Percentiles rank a stretch among this genome's conserved stretches.
Conservation (phyloP, 2,888 invertebrate genomes). For the Lithophane leautieri region DNA sequence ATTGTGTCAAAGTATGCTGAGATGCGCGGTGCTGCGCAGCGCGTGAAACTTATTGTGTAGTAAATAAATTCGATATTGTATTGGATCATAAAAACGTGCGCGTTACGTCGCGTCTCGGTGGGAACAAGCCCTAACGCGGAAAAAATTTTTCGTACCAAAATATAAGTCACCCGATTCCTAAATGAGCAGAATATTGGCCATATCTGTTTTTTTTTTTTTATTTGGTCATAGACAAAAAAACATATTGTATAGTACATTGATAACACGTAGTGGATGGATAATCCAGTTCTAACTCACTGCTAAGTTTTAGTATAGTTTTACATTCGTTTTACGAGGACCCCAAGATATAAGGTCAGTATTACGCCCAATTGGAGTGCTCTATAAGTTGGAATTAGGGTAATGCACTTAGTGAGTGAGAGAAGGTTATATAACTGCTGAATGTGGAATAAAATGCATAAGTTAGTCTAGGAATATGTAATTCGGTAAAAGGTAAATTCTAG, state of each 20-base stretch:
- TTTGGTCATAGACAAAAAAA: neutral
- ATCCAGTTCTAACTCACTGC: conserved; percentile 8
- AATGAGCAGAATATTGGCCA: neutral
- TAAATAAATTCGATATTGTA: too few species aligned
- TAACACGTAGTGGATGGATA: neutral
- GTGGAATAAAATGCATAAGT: conserved; percentile 28
- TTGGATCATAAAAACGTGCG: too few species aligned
- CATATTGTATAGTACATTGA: too few species aligned
- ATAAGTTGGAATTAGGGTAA: conserved; percentile 44
- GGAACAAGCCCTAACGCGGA: too few species aligned
- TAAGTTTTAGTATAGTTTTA: conserved; percentile 34
- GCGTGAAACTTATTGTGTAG: too few species aligned
- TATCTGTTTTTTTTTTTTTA: neutral
- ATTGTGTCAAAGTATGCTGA: too few species aligned
- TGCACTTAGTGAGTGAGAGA: conserved; percentile 18
- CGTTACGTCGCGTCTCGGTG: too few species aligned
- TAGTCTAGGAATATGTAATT: conserved; percentile 26
- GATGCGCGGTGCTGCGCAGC: too few species aligned
- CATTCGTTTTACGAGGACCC: conserved; percentile 55
- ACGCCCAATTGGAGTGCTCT: conserved; percentile 42
- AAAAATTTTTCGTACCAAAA: neutral
- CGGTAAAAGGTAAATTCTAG: neutral
- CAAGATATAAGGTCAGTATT: conserved; percentile 35
- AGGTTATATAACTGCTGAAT: conserved; percentile 15
- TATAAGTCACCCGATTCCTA: neutral